A percentile compares a stretch with the other conserved stretches of the same genome.
Conservation (phyloP, 2,797 vertebrate species). For the Peromyscus aztecus region DNA sequence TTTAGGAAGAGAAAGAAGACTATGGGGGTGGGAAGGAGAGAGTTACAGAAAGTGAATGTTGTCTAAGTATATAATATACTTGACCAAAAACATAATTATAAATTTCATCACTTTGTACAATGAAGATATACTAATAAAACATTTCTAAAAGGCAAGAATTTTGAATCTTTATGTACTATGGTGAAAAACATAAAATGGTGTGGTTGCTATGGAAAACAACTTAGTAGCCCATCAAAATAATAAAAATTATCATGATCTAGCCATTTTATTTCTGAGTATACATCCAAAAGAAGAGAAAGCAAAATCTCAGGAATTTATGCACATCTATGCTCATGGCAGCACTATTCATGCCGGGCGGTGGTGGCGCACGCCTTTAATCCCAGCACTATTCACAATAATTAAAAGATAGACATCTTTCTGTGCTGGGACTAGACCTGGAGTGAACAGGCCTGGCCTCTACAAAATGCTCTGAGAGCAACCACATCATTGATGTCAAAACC, state of each 20-base stretch:
- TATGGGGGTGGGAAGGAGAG: neutral
- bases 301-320: neutral
- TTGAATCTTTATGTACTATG: neutral
- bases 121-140: neutral
- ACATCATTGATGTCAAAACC: neutral
- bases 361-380: too few relatives aligned
- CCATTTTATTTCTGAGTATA: neutral
- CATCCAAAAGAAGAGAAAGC: neutral
- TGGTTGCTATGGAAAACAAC: neutral
- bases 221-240: neutral
- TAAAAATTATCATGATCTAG: neutral
- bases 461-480: neutral
- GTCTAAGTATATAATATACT: neutral
- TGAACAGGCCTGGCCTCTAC: neutral
- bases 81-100: neutral
- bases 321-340: too few relatives aligned
- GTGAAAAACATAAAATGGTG: neutral
- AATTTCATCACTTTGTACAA: neutral
- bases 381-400: neutral
- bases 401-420: neutral
- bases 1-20: neutral
- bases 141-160: neutral
- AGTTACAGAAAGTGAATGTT: neutral
- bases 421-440: neutral
- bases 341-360: too few relatives aligned